Conservation (phyloP, 37 sponge, comb jelly and placozoan genomes). For the Diacarnus erythraeanus region DNA sequence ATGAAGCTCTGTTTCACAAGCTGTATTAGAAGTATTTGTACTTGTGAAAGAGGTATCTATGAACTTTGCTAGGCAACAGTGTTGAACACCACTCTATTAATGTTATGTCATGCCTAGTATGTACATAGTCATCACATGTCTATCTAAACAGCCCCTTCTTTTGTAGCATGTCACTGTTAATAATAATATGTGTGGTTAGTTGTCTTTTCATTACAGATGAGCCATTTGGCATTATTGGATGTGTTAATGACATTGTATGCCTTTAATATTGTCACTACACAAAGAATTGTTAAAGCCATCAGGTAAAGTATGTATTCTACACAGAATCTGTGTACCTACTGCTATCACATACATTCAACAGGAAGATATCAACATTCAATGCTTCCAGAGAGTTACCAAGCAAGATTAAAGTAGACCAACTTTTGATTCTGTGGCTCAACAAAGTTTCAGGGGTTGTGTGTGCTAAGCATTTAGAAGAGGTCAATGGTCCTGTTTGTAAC, state of each 20-base stretch:
- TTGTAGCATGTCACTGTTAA: too few species aligned
- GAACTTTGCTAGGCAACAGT: too few species aligned
- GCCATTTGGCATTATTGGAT: conserved; percentile 74
- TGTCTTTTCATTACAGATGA: conserved; percentile 25
- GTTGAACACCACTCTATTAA: too few species aligned
- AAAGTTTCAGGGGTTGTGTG: conserved; percentile 50
- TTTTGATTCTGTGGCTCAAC: conserved; percentile 70
- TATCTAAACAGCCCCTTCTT: too few species aligned
- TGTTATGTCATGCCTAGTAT: too few species aligned
- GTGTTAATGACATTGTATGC: conserved; percentile 68
- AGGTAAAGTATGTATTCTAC: conserved; percentile 29
- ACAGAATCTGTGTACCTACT: background rate
- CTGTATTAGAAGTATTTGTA: too few species aligned
- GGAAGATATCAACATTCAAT: conserved; percentile 39
- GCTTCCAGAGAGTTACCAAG: conserved; percentile 16
- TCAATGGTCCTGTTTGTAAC: background rate
- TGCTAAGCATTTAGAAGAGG: background rate
- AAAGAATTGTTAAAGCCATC: conserved; percentile 55
- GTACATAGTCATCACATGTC: too few species aligned
- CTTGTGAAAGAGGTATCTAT: too few species aligned
- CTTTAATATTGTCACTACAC: conserved; percentile 35
- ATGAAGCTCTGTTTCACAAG: too few species aligned
- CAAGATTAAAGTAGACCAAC: background rate
- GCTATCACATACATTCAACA: background rate
- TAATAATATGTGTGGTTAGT: background rate